Base-by-base conservation (phyloP, 2,113 vertebrate species). In the Riparia riparia region DNA sequence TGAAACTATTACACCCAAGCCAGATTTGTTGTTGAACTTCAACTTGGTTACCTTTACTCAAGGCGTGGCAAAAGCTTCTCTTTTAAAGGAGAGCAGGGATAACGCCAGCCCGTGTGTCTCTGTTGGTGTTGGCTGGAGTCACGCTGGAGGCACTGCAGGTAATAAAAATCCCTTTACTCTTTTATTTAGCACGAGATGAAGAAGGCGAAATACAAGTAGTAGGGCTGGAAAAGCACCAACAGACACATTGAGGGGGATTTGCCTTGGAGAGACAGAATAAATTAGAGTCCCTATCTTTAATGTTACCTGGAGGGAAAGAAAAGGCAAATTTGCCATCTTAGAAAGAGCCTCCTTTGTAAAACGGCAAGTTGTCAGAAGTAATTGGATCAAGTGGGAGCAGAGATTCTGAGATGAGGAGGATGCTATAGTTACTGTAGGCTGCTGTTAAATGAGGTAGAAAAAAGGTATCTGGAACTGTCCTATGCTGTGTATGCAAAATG, bases 301-400 rank as follows among this genome's bases (percentile, higher is more conserved):
- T 76, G 69, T 68, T 88, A 77, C 83, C 85, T 76, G 83, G 61
- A 95, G 76, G 57, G 74, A 71, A 87, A 81, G 80, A 37, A 91
- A 82, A 83, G 81, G 81, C 17, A 19, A 54, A 79, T 80, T 80
- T 83, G 44, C 60, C 8, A 1, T 92, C 51, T 72, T 86, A 68
- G 81, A 89, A 95, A 77, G 76, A 90, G 70, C 41, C 42, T 96
- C 53, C 25, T 17, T 17, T 44, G 26, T 83, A 70, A 79, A 92
- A 88, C 0, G 11, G 78, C 91, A 73, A 91, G 93, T 90, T 96
- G 78, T 95, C 86, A 82, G 90, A 94, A 93, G 84, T 92, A 95
- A 95, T 84, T 91, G 77, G 83, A 91, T 95, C 82, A 94, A 94
- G 79, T 82, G 74, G 92, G 68, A 95, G 74, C 82, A 61, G 86